Evolutionary conservation across 2,888 invertebrate species (phyloP).

Genomic region (Gandaritis pyraliata): DNA sequence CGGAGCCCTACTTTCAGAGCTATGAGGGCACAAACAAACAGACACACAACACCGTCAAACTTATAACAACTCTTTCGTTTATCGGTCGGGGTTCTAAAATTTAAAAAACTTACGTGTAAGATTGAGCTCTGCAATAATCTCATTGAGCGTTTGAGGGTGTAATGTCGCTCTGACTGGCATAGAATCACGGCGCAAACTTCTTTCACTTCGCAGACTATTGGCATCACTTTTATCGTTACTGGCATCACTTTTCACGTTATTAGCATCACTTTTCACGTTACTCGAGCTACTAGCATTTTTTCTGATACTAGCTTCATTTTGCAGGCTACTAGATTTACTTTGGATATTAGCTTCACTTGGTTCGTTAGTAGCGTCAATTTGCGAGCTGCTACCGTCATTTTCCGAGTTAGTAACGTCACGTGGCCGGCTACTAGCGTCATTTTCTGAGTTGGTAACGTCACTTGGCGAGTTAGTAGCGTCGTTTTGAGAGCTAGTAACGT

Average conservation of each 20-base stretch:
- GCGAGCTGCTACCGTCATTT: not conserved
- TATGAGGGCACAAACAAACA: no score
- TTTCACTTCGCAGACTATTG: no score
- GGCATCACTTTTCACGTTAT: not conserved
- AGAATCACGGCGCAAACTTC: conserved; percentile 37
- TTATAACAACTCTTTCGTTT: no score
- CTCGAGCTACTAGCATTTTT: not conserved
- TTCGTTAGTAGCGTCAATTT: no score
- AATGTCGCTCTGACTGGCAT: conserved; percentile 75
- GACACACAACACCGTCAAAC: no score
- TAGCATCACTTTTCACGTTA: not conserved
- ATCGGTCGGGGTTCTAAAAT: no score
- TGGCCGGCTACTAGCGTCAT: not conserved
- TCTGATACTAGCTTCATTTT: not conserved
- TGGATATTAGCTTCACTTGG: not conserved
- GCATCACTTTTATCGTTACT: not conserved
- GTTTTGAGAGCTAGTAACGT: conserved; percentile 56
- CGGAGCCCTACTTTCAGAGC: no score
- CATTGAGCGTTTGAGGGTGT: conserved; percentile 79
- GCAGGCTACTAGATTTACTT: no score
- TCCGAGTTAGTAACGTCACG: not conserved
- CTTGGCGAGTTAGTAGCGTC: not conserved
- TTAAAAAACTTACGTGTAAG: conserved; percentile 76
- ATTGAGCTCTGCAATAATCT: conserved; percentile 83
- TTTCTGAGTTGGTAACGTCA: conserved; percentile 44